Evolutionary conservation across 2,113 vertebrate species (phyloP), one percentile per base, ranked within the genome.

Genomic region (Mustela lutreola): DNA sequence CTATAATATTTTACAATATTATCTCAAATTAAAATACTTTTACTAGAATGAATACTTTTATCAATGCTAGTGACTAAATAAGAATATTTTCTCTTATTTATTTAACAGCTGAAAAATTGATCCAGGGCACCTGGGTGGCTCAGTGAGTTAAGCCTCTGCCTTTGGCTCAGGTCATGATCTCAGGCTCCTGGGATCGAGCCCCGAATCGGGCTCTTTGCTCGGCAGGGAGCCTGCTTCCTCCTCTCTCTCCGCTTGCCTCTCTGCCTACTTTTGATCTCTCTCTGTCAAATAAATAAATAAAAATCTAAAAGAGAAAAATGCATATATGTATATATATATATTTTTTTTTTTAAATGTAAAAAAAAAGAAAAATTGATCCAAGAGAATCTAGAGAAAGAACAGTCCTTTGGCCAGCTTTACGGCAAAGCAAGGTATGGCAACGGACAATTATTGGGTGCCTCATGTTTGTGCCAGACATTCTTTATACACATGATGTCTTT

Each of bases 361-460:
- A 48, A 50, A 50, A 50, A 50, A 50, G 39, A 79, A 67, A 88
- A 93, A 28, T 33, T 21, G 21, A 85, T 58, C 67, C 11, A 73
- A 87, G 81, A 78, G 33, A 56, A 88, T 56, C 79, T 93, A 89
- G 63, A 84, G 42, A 65, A 91, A n/a, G 70, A 39, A 60, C 33
- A 26, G 28, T 39, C 33, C 14, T 93, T 36, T 58, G 11, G 2
- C 36, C 78, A n/a, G 8, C 10, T 50, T 94, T 82, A 42, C 48
- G 39, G 31, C 16, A 94, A 83, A 88, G 31, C 63, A 86, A 89
- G 48, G 33, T 80, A 7, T 62, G 9, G 5, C 0, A 60, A 31
- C n/a, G 60, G 22, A 33, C 65, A 28, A 31, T 83, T 85, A 42
- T 5, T 10, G 12, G 53, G 21, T 11, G 3, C 65, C 56, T 87